These are phyloP conservation scores for Enteromius anoplus DNA, from an alignment of 2,797 vertebrate genomes.

Conservation along the genomic window DNA sequence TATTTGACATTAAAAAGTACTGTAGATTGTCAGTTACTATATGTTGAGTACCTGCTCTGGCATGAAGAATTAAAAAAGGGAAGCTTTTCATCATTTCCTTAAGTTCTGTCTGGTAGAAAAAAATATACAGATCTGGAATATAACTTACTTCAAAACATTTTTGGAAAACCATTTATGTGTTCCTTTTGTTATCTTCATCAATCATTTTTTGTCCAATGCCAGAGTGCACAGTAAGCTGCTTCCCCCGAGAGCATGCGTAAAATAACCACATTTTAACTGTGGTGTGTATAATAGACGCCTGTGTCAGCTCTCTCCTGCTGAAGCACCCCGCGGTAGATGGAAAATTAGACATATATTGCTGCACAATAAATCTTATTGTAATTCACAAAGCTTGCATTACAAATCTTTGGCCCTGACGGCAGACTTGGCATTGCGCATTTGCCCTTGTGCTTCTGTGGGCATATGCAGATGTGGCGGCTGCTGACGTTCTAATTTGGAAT, in stretches of 20 bases:
- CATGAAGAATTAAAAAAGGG: slow-evolving; percentile 3
- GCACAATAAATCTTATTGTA: slow-evolving; percentile 83
- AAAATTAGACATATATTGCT: slow-evolving; percentile 82
- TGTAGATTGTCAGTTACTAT: slow-evolving; percentile 20
- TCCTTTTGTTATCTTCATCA: slow-evolving; percentile 70
- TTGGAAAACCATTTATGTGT: slow-evolving; percentile 65
- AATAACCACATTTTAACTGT: slow-evolving; percentile 74
- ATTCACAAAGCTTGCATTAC: slow-evolving; percentile 79
- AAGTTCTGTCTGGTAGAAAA: slow-evolving; percentile 46
- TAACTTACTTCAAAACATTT: slow-evolving; percentile 62
- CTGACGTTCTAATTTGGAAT: slow-evolving; percentile 72
- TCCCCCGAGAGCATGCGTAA: slow-evolving; percentile 70
- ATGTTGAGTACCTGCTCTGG: background rate
- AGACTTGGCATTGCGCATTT: slow-evolving; percentile 75
- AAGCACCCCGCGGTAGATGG: slow-evolving; percentile 75
- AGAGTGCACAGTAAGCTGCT: slow-evolving; percentile 69
- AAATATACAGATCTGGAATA: slow-evolving; percentile 55
- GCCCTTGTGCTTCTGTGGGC: slow-evolving; percentile 62
- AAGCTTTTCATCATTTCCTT: slow-evolving; percentile 44
- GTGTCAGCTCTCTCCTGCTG: slow-evolving; percentile 75
- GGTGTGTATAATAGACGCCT: slow-evolving; percentile 76
- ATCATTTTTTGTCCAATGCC: slow-evolving; percentile 68
- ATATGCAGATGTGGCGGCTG: slow-evolving; percentile 63
- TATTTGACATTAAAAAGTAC: background rate
- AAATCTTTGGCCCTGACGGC: slow-evolving; percentile 69